Evolutionary conservation across 2,888 invertebrate species (phyloP).

Genomic region (Strigamia maritima): DNA sequence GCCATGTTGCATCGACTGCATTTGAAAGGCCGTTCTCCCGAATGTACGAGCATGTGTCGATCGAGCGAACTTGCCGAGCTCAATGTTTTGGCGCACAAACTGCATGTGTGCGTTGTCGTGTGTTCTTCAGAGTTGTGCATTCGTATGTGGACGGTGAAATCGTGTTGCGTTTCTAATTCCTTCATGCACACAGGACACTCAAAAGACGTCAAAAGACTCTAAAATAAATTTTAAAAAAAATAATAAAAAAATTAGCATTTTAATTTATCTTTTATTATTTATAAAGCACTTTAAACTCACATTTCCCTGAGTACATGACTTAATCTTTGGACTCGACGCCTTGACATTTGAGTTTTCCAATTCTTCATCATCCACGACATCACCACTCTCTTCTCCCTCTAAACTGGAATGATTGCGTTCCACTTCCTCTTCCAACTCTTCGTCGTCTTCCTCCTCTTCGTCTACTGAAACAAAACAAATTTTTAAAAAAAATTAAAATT

Average conservation of each 20-base stretch:
- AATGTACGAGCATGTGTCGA: conserved; percentile 74
- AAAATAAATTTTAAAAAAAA: not conserved
- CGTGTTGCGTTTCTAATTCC: conserved; percentile 62
- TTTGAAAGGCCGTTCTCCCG: conserved; percentile 74
- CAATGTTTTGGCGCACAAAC: conserved; percentile 65
- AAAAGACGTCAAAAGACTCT: not conserved
- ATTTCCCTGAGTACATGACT: conserved; percentile 21
- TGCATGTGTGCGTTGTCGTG: conserved; percentile 58
- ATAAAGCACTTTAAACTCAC: not conserved
- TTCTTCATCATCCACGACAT: conserved; percentile 7
- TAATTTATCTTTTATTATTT: not conserved
- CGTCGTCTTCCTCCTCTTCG: conserved; percentile 35
- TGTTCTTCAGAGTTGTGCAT: conserved; percentile 57
- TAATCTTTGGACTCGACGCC: not conserved
- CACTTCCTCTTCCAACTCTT: conserved; percentile 25
- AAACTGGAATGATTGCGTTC: not conserved
- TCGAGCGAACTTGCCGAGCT: conserved; percentile 76
- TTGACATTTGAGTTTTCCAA: not conserved
- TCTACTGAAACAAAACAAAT: conserved; percentile 18
- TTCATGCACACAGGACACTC: conserved; percentile 66
- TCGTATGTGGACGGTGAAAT: conserved; percentile 68
- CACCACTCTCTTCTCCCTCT: conserved; percentile 10
- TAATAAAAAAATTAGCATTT: not conserved
- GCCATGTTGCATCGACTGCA: conserved; percentile 74
- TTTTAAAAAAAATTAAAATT: not conserved